Conservation (phyloP, 1,140 invertebrate genomes). For the Harpegnathos saltator region DNA sequence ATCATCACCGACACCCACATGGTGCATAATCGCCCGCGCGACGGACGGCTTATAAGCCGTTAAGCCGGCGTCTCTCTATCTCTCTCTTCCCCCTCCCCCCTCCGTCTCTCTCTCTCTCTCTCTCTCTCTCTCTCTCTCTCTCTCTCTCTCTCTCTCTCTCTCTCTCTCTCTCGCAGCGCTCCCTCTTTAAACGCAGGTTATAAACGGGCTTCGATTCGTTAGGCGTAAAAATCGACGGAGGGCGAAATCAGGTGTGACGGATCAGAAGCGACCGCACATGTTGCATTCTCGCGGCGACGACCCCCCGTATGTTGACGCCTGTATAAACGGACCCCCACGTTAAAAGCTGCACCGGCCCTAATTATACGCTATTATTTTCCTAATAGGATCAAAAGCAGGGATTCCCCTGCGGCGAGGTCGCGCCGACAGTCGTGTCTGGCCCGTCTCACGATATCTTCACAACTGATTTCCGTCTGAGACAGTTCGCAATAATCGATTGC, state of each 20-base stretch:
- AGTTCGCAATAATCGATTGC: background rate
- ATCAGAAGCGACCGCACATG: constrained; percentile 80
- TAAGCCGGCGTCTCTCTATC: constrained; percentile 63
- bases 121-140: too few relatives aligned
- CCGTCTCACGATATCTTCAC: constrained; percentile 26
- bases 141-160: too few relatives aligned
- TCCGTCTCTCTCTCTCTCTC: too few relatives aligned
- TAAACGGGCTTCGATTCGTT: constrained; percentile 54
- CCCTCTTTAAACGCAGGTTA: constrained; percentile 51
- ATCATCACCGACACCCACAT: constrained; percentile 30
- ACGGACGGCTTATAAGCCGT: constrained; percentile 9
- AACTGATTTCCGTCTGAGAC: constrained; percentile 9
- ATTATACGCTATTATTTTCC: constrained; percentile 78
- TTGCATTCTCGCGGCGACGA: constrained; percentile 79
- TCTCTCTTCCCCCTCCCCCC: too few relatives aligned
- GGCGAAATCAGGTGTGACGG: constrained; percentile 81
- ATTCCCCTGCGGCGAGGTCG: constrained; percentile 41
- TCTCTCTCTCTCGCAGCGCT: constrained; percentile 11
- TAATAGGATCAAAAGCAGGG: constrained; percentile 76
- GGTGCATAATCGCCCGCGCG: constrained; percentile 43
- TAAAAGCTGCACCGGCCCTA: constrained; percentile 69
- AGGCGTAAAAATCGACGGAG: constrained; percentile 57
- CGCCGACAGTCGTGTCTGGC: constrained; percentile 34
- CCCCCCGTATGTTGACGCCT: constrained; percentile 19
- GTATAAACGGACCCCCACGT: constrained; percentile 13